Percentiles rank a stretch among this genome's conserved stretches.
Evolutionary conservation across 1,140 invertebrate genomes (phyloP).

Genomic region (Mya arenaria): DNA sequence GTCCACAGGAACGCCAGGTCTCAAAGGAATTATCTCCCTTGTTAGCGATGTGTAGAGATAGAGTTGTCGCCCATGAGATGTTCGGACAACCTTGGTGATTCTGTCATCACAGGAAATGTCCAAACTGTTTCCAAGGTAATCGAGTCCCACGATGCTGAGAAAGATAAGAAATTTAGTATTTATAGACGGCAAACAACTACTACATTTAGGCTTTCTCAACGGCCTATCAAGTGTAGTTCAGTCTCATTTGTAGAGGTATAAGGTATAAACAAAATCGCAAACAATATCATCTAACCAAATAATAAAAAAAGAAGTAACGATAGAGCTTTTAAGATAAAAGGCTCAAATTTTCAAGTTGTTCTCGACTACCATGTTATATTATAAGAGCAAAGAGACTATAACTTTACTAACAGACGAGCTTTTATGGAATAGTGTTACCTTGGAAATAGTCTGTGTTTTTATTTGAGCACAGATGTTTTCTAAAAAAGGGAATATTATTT

Average conservation of each 20-base stretch:
- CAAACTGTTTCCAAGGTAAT: slow-evolving; percentile 6
- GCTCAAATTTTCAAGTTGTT: not conserved
- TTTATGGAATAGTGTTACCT: not conserved
- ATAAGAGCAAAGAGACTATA: not conserved
- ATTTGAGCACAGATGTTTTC: too few relatives aligned
- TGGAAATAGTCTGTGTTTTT: slow-evolving; percentile 56
- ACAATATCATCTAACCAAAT: too few relatives aligned
- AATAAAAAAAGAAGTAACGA: not conserved
- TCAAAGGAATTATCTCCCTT: too few relatives aligned
- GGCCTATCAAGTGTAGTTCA: too few relatives aligned
- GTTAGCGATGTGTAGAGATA: too few relatives aligned
- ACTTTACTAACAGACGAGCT: not conserved
- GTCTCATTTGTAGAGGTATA: too few relatives aligned
- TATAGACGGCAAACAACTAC: not conserved
- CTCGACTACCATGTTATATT: not conserved
- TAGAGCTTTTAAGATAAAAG: not conserved
- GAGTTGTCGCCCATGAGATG: too few relatives aligned
- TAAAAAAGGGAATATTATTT: too few relatives aligned
- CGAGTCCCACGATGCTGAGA: slow-evolving; percentile 2
- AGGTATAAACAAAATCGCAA: too few relatives aligned
- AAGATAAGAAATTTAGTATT: not conserved
- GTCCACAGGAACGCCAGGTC: too few relatives aligned
- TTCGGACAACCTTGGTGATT: too few relatives aligned
- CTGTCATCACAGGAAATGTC: slow-evolving; percentile 1
- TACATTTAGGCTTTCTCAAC: not conserved